Percentiles rank a stretch among this genome's conserved stretches.
Conservation (phyloP, 2,797 vertebrate species). For the Chelon labrosus region DNA sequence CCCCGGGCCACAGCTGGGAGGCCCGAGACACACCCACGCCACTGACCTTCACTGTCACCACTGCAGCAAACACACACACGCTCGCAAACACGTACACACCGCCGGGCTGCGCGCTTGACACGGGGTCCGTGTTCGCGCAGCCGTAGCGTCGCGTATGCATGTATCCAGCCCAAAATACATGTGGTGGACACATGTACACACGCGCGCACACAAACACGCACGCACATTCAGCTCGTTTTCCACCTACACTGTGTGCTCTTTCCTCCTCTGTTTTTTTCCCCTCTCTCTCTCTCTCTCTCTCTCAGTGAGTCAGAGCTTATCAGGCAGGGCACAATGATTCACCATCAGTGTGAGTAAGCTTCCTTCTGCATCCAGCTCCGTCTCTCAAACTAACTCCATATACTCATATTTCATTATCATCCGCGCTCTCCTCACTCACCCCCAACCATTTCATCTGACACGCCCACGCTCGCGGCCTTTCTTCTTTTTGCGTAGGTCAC, state of each 20-base stretch:
- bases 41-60: slow-evolving; percentile 86
- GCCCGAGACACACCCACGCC: slow-evolving; percentile 80
- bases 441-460: slow-evolving; percentile 43
- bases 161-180: slow-evolving; percentile 23
- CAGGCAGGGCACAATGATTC: slow-evolving; percentile 73
- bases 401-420: slow-evolving; percentile 70
- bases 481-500: background rate
- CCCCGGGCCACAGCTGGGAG: slow-evolving; percentile 81
- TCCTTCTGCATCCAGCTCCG: slow-evolving; percentile 68
- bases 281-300: slow-evolving; percentile 1
- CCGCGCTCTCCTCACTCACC: slow-evolving; percentile 37
- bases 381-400: slow-evolving; percentile 67
- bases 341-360: slow-evolving; percentile 76
- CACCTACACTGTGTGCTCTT: slow-evolving; percentile 54
- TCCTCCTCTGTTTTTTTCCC: slow-evolving; percentile 50
- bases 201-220: slow-evolving; percentile 5
- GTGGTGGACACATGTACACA: slow-evolving; percentile 39
- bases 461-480: slow-evolving; percentile 28
- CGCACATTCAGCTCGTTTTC: slow-evolving; percentile 37
- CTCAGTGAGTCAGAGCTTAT: slow-evolving; percentile 80
- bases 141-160: slow-evolving; percentile 15
- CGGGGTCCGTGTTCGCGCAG: slow-evolving; percentile 16
- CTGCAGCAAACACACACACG: slow-evolving; percentile 46
- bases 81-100: slow-evolving; percentile 37
- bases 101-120: slow-evolving; percentile 20